Evolutionary conservation across 2,797 vertebrate genomes (phyloP).

Genomic region (Artibeus lituratus): DNA sequence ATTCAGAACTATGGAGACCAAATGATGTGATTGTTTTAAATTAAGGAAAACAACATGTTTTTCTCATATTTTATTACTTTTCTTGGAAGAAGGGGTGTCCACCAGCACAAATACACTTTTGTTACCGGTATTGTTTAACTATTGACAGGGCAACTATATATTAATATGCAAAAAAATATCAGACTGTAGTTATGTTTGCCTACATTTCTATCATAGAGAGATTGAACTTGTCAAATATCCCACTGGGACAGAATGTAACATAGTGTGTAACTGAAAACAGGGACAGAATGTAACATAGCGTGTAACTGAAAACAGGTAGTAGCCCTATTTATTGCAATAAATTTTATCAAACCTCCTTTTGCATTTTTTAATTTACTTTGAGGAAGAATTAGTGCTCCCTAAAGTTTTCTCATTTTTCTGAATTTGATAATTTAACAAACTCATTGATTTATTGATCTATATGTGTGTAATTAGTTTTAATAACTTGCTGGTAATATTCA

Average conservation of each 20-base stretch:
- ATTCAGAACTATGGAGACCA: not conserved
- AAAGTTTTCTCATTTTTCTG: not conserved
- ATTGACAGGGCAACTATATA: not conserved
- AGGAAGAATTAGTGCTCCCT: not conserved
- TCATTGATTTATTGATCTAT: not conserved
- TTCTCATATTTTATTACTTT: not conserved
- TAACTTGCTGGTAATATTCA: not conserved
- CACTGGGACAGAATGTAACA: not conserved
- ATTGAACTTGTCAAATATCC: not conserved
- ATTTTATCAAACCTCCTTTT: not conserved
- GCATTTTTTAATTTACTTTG: not conserved
- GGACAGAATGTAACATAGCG: not conserved
- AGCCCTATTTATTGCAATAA: not conserved
- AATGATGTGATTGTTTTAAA: not conserved
- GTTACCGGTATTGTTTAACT: not conserved
- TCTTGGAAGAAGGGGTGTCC: not conserved
- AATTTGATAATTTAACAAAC: not conserved
- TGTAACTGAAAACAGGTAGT: conserved; percentile 4
- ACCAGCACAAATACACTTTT: not conserved
- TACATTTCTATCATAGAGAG: not conserved
- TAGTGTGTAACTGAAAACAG: not conserved
- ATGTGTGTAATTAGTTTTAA: not conserved
- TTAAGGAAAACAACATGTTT: not conserved
- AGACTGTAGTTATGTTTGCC: not conserved
- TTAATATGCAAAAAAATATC: not conserved